Conservation (phyloP, 2,797 vertebrate genomes). For the Malurus leucopterus region DNA sequence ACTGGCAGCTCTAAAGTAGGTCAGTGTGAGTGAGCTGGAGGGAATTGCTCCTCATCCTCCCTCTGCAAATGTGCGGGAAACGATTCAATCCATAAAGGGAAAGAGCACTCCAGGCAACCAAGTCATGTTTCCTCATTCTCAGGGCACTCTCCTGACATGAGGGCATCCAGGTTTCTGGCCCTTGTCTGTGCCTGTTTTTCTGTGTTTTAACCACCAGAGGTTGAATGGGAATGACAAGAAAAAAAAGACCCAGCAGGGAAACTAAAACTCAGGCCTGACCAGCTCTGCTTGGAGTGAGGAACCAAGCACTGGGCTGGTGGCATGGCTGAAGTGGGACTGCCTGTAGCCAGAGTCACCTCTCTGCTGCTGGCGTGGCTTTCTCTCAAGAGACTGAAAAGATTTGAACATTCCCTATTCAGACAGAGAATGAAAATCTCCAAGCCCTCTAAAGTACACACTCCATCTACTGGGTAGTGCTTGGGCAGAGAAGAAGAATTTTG, state of each 20-base stretch:
- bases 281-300: background rate
- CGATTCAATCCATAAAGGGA: background rate
- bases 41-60: background rate
- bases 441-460: background rate
- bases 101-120: background rate
- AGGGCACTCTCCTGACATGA: background rate
- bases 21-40: slow-evolving; percentile 6
- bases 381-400: background rate
- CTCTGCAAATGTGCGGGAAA: background rate
- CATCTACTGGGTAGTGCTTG: accelerated
- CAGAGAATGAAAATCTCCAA: background rate
- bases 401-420: background rate
- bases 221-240: background rate
- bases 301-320: background rate
- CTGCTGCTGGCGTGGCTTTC: background rate
- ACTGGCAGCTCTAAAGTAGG: slow-evolving; percentile 12
- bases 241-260: background rate
- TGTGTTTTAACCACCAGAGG: background rate
- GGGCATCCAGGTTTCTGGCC: background rate
- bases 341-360: background rate
- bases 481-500: background rate
- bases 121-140: slow-evolving; percentile 1
- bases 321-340: accelerated
- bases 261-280: background rate
- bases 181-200: background rate